phyloP scores from a whole-genome alignment of 2,797 vertebrate genomes.

The Sitta carolinensis region DNA sequence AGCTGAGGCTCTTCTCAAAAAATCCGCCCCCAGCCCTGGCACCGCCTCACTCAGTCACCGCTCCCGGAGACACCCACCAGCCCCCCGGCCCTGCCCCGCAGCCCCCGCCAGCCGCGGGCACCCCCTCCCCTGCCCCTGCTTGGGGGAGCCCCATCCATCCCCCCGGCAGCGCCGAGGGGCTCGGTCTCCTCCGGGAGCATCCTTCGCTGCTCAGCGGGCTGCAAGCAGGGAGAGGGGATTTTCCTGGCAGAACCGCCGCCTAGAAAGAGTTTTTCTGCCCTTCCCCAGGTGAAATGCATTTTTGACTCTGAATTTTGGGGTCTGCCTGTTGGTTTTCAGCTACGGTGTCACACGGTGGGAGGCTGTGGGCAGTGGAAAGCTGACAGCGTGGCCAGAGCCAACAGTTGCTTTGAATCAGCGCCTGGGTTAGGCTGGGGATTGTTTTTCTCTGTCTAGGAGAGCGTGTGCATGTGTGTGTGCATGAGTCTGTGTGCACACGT shows the following conservation, averaged over 20 bases:
- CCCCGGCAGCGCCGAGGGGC: background rate
- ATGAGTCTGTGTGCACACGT: background rate
- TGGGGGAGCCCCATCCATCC: background rate
- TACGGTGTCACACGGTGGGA: background rate
- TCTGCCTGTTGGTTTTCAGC: background rate
- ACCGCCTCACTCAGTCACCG: constrained; percentile 44
- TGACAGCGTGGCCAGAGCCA: background rate
- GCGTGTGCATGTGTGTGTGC: background rate
- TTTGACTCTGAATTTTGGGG: background rate
- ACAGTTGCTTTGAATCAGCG: constrained; percentile 40
- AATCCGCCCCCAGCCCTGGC: constrained; percentile 57
- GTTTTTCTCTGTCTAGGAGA: background rate
- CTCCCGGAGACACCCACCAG: constrained; percentile 31
- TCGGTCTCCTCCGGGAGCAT: background rate
- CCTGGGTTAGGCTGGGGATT: background rate
- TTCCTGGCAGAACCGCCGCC: background rate
- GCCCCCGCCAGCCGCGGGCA: background rate
- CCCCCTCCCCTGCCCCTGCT: background rate
- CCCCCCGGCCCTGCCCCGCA: background rate
- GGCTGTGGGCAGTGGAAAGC: background rate
- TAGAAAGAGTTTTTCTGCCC: background rate
- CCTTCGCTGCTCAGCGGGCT: background rate
- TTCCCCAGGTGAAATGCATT: background rate
- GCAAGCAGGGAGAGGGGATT: background rate
- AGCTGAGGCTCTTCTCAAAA: constrained; percentile 55